Evolutionary conservation across 2,888 invertebrate species (phyloP).

Genomic region (Cetonia aurata): DNA sequence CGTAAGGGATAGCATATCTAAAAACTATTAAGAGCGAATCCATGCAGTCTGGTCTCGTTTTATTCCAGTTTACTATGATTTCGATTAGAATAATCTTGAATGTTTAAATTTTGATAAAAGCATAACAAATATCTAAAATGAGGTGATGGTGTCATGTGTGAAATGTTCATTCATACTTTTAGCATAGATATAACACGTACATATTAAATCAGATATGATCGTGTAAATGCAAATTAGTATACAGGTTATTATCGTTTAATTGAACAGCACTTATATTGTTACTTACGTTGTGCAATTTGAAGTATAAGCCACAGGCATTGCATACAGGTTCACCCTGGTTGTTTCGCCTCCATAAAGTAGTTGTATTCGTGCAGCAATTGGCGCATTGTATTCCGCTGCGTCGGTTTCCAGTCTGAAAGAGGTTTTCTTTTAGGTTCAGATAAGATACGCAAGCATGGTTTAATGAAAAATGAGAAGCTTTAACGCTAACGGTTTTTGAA

Average conservation of each 20-base stretch:
- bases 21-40: slow-evolving; percentile 26
- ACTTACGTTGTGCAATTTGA: slow-evolving; percentile 85
- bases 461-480: background rate
- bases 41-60: slow-evolving; percentile 22
- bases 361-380: slow-evolving; percentile 95
- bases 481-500: background rate
- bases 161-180: no score
- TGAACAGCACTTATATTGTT: background rate
- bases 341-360: slow-evolving; percentile 97
- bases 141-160: no score
- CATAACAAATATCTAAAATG: background rate
- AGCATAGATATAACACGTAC: no score
- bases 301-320: slow-evolving; percentile 94
- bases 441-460: no score
- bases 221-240: no score
- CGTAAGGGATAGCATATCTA: slow-evolving; percentile 36
- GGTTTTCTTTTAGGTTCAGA: background rate
- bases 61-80: slow-evolving; percentile 1
- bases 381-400: slow-evolving; percentile 90
- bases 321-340: slow-evolving; percentile 98
- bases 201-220: no score
- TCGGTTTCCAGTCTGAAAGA: slow-evolving; percentile 59
- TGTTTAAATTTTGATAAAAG: slow-evolving; percentile 36
- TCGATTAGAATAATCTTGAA: slow-evolving; percentile 33
- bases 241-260: no score